Evolutionary conservation across 2,113 vertebrate genomes (phyloP).

Genomic region (Cebidichthys violaceus): DNA sequence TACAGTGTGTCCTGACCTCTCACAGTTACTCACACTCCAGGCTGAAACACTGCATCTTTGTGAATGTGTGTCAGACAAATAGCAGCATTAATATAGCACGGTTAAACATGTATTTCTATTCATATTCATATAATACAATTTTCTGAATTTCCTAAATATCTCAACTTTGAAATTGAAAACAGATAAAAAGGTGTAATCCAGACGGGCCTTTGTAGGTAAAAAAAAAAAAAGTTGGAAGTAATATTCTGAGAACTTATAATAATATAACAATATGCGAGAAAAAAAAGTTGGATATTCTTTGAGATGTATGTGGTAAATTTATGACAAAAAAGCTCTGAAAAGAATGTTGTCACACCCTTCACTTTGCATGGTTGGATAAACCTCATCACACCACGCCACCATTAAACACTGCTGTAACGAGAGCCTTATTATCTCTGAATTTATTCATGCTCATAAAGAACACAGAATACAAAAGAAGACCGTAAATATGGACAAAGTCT

Average conservation of each 20-base stretch:
- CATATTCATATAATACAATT: not conserved
- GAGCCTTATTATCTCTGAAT: not conserved
- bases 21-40: not conserved
- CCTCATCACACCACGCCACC: not conserved
- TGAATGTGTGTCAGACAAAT: not conserved
- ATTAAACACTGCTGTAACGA: not conserved
- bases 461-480: not conserved
- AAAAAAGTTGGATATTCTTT: not conserved
- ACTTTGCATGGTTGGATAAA: not conserved
- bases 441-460: not conserved
- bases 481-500: no score
- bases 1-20: conserved; percentile 1
- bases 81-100: not conserved
- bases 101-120: not conserved
- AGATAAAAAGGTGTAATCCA: no score
- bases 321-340: not conserved
- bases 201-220: not conserved
- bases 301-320: not conserved
- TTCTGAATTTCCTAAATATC: conserved; percentile 1
- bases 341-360: not conserved
- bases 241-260: no score
- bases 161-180: no score
- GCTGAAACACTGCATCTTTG: not conserved
- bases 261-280: no score
- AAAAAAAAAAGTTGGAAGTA: no score